Conservation (phyloP, 1,140 invertebrate genomes). For the Drosophila nannoptera region DNA sequence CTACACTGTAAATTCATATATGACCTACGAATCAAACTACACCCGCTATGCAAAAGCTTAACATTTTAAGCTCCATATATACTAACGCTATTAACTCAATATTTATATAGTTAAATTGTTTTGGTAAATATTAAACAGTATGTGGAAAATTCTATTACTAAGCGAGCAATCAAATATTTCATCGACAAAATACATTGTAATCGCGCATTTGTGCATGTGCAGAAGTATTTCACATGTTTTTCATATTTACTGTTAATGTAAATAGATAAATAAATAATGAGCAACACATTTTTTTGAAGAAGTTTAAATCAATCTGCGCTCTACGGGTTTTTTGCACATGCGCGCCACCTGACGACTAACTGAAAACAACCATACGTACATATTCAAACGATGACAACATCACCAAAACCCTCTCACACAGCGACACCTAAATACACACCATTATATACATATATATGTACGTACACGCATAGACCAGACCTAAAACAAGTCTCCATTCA, state of each 20-base stretch:
- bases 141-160: background rate
- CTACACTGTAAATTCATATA: no score
- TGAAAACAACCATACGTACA: conserved; percentile 10
- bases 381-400: conserved; percentile 72
- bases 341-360: conserved; percentile 16
- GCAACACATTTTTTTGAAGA: background rate
- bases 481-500: conserved; percentile 37
- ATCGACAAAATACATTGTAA: background rate
- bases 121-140: no score
- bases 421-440: conserved; percentile 16
- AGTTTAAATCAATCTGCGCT: conserved; percentile 9
- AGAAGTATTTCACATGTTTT: background rate
- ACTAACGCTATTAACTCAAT: no score
- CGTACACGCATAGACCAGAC: conserved; percentile 28
- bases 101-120: no score
- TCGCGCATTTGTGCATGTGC: background rate
- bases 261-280: background rate
- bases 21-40: no score
- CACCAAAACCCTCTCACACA: conserved; percentile 30
- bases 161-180: background rate
- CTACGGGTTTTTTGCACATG: conserved; percentile 28
- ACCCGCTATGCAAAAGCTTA: no score
- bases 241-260: background rate
- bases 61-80: no score
- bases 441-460: background rate